Conservation (phyloP, 2,113 vertebrate genomes). For the Okapia johnstoni region DNA sequence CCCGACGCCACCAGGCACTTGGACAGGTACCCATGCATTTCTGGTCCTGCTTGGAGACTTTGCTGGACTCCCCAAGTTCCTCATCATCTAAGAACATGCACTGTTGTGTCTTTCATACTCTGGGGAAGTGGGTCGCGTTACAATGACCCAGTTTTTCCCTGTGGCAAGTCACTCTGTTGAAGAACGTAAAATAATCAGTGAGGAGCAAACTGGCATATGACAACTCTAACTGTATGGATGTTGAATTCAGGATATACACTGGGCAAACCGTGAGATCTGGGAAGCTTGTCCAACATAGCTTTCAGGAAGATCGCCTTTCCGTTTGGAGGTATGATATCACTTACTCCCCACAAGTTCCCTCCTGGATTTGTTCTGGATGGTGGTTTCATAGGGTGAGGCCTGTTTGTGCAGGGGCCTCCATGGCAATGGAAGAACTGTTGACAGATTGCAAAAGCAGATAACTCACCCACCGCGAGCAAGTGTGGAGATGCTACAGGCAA, state of each 20-base stretch:
- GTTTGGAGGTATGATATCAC: neutral
- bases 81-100: neutral
- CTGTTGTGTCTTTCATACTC: neutral
- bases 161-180: neutral
- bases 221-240: rapidly evolving
- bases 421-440: constrained; percentile 18
- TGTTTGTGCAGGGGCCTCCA: neutral
- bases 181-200: neutral
- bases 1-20: rapidly evolving
- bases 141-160: neutral
- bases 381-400: neutral
- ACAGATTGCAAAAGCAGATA: constrained; percentile 67
- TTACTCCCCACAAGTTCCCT: constrained; percentile 21
- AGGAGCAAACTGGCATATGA: too few relatives aligned
- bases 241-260: rapidly evolving
- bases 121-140: neutral
- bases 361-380: constrained; percentile 31
- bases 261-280: rapidly evolving
- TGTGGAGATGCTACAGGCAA: constrained; percentile 44
- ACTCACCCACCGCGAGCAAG: constrained; percentile 24
- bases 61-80: neutral
- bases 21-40: rapidly evolving
- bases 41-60: rapidly evolving
- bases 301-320: neutral
- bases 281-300: neutral